Evolutionary conservation across 1,140 invertebrate species (phyloP).

Genomic region (Hydropsyche tenuis): DNA sequence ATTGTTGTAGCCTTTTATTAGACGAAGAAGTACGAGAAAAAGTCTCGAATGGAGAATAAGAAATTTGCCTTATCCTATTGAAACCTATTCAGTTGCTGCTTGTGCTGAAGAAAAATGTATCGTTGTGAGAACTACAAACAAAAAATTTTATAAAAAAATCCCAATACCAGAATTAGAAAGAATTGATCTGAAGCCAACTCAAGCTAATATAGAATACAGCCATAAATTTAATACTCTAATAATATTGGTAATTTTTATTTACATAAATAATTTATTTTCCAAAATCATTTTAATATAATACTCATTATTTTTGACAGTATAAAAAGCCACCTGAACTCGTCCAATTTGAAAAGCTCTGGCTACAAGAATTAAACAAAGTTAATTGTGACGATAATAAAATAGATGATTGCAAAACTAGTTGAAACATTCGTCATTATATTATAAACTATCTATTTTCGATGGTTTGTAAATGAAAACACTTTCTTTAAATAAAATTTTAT

Average conservation of each 20-base stretch:
- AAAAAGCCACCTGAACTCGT: constrained; percentile 74
- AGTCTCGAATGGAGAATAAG: constrained; percentile 82
- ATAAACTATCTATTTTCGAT: background rate
- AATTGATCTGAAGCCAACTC: constrained; percentile 66
- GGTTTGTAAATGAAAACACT: no score
- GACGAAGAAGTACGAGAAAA: constrained; percentile 73
- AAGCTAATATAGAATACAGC: constrained; percentile 68
- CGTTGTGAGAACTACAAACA: constrained; percentile 75
- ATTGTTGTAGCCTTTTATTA: constrained; percentile 69
- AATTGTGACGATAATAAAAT: constrained; percentile 57
- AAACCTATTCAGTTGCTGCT: constrained; percentile 72
- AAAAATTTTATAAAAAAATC: constrained; percentile 83
- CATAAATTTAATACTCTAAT: constrained; percentile 82
- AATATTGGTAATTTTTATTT: constrained; percentile 66
- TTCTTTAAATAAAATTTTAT: constrained; percentile 5
- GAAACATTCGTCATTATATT: constrained; percentile 9
- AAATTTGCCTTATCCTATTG: constrained; percentile 75
- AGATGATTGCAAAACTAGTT: constrained; percentile 60
- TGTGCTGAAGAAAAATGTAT: constrained; percentile 69
- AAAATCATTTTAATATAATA: constrained; percentile 35
- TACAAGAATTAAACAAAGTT: constrained; percentile 56
- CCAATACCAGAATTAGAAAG: constrained; percentile 73
- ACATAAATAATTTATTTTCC: background rate
- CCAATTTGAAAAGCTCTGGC: constrained; percentile 71
- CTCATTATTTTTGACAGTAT: constrained; percentile 69